phyloP scores from a whole-genome alignment of 2,888 invertebrate genomes.

The Venusia cambrica region DNA sequence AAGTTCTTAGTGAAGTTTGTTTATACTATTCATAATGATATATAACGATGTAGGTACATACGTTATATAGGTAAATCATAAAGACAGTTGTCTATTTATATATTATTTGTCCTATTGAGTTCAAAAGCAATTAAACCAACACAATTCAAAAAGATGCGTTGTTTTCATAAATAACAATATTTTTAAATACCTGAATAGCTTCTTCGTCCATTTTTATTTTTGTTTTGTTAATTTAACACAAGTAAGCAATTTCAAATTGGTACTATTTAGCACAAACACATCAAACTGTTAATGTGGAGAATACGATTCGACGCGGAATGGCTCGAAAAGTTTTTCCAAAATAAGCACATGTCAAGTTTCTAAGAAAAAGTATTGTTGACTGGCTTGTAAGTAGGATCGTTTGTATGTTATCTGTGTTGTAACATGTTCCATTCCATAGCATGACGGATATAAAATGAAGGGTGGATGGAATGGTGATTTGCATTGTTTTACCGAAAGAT shows the following conservation, averaged over 20 bases:
- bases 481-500: constrained; percentile 38
- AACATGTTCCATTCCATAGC: constrained; percentile 52
- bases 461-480: constrained; percentile 44
- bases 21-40: too few relatives aligned
- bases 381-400: constrained; percentile 47
- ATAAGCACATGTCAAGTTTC: constrained; percentile 42
- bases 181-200: constrained; percentile 39
- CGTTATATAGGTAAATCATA: too few relatives aligned
- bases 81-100: too few relatives aligned
- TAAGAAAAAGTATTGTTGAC: constrained; percentile 56
- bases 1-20: too few relatives aligned
- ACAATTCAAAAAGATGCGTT: too few relatives aligned
- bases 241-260: not conserved
- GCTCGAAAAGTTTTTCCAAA: constrained; percentile 29
- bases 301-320: too few relatives aligned
- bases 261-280: constrained; percentile 4
- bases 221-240: not conserved
- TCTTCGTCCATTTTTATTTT: constrained; percentile 36
- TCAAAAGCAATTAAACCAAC: too few relatives aligned
- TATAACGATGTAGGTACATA: too few relatives aligned
- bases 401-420: constrained; percentile 42
- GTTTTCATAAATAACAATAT: too few relatives aligned
- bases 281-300: too few relatives aligned
- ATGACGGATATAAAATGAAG: constrained; percentile 49
- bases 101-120: too few relatives aligned